Evolutionary conservation across 2,797 vertebrate species (phyloP).

Genomic region (Bucorvus abyssinicus): DNA sequence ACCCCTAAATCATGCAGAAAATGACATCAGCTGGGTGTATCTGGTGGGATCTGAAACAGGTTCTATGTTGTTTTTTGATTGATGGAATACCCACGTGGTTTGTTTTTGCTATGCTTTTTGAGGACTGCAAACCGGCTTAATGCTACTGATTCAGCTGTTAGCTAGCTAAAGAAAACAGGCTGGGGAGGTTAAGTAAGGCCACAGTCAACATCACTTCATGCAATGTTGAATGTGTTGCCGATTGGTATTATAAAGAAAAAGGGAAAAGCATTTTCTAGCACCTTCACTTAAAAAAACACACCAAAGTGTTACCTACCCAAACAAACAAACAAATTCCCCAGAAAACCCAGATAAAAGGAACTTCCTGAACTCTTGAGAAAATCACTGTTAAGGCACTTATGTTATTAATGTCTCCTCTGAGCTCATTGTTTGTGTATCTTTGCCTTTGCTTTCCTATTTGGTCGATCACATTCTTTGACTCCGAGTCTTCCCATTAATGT

Average conservation of each 20-base stretch:
- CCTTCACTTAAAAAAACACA: not conserved
- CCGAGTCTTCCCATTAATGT: not conserved
- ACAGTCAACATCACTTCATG: not conserved
- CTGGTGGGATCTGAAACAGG: not conserved
- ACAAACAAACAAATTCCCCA: not conserved
- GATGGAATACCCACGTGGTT: not conserved
- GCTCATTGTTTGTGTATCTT: not conserved
- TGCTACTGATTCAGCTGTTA: conserved; percentile 32
- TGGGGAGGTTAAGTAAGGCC: conserved; percentile 12
- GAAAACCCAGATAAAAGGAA: not conserved
- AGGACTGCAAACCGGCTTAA: not conserved
- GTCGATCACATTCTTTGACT: not conserved
- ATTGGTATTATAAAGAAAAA: not conserved
- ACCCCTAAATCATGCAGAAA: not conserved
- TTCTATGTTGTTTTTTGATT: not conserved
- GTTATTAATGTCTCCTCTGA: not conserved
- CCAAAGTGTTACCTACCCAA: not conserved
- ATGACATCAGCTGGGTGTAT: not conserved
- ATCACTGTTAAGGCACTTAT: not conserved
- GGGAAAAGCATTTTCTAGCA: not conserved
- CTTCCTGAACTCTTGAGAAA: not conserved
- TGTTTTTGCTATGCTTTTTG: not conserved
- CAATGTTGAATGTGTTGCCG: not conserved
- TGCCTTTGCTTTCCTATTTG: not conserved
- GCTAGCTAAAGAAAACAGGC: not conserved